Evolutionary conservation across 2,797 vertebrate genomes (phyloP).

Genomic region (Podarcis siculus): DNA sequence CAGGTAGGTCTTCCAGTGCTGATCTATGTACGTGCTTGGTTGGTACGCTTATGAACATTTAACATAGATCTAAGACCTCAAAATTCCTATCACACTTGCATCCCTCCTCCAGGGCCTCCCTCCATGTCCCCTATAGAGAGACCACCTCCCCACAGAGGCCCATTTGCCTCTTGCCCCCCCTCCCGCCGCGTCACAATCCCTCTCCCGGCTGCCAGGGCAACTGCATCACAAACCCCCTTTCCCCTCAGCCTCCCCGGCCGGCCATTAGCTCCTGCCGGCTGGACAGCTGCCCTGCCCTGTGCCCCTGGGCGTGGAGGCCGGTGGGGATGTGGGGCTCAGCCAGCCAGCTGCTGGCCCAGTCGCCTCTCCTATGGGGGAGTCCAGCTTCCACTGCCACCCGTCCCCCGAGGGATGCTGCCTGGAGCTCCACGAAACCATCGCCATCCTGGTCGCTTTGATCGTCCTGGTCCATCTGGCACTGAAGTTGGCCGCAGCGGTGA

Average conservation of each 20-base stretch:
- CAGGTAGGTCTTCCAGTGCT: too few relatives aligned
- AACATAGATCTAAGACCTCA: too few relatives aligned
- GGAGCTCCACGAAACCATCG: neutral
- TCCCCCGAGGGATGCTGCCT: conserved; percentile 13
- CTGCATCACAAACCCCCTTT: neutral
- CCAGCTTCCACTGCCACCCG: neutral
- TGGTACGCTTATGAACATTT: too few relatives aligned
- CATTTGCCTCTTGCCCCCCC: neutral
- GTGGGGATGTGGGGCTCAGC: conserved; percentile 7
- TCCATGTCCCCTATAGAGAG: neutral
- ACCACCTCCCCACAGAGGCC: too few relatives aligned
- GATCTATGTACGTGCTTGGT: too few relatives aligned
- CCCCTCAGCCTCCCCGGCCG: neutral
- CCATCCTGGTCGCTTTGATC: neutral
- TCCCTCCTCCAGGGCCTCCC: too few relatives aligned
- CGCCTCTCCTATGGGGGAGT: conserved; percentile 23
- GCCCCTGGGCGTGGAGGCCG: neutral
- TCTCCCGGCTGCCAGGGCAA: neutral
- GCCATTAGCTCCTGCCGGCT: neutral
- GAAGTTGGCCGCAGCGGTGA: neutral
- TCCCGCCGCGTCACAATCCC: neutral
- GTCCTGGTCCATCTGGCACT: neutral
- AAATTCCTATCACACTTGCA: too few relatives aligned
- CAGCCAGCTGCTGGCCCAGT: neutral
- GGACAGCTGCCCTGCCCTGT: neutral